Evolutionary conservation across 1,140 invertebrate species (phyloP), one percentile per base, ranked within the genome.

Genomic region (Batillaria attramentaria): DNA sequence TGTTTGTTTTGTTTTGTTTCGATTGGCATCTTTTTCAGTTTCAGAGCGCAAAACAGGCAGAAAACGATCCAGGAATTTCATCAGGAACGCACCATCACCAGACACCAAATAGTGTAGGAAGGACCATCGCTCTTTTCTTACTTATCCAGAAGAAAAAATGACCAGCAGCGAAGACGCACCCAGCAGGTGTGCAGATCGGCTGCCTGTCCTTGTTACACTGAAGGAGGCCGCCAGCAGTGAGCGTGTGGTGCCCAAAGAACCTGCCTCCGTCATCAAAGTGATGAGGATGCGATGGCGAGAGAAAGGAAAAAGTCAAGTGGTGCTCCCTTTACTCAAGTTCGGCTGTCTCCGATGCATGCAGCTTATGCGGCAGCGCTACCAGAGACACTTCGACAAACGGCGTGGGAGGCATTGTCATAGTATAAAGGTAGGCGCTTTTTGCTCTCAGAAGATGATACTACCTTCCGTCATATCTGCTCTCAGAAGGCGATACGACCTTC

Each of bases 341-440:
- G 79, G 79, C 0, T 80, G 79, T 76, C 73, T 69, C 35, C 72
- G 68, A 2, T 80, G 79, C 62, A 80, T 80, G 79, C 79, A 80
- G 73, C 57, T 66, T 3, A 80, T 80, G 79, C 68, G 57, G 20
- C 72, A 76, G 54, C 35, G 50, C 18, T 69, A 76, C 66, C 72
- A 69, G 1, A 31, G 43, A 0, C 75, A 68, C 33, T 77, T 77
- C 46, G n/a, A 33, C 18, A n/a, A 43, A 6, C 70, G 10, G 24
- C 41, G 5, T 42, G 43, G 13, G 42, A n/a, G 13, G 24, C 42
- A 46, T 28, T 24, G 35, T 41, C 46, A 65, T 37, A 50, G 62
- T 28, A 37, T 37, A 3, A 77, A 65, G 28, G 10, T 18, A 33
- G 54, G 24, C 28, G n/a, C 3, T 41, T 68, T 65, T 5, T 20